These are phyloP conservation scores for Oncopeltus fasciatus DNA, from an alignment of 1,140 invertebrate genomes.

Conservation along the genomic window DNA sequence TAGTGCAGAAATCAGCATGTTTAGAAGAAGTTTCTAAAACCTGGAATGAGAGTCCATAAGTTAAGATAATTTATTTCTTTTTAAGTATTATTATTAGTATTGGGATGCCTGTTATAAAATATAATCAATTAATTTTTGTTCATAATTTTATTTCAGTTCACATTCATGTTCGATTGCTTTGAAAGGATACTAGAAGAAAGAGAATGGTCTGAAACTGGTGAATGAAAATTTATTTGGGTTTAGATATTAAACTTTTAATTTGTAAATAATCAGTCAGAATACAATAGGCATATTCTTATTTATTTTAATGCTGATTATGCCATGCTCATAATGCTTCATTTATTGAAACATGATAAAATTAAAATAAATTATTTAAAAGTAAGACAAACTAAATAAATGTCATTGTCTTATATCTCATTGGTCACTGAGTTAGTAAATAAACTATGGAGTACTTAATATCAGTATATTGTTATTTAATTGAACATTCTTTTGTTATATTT, in stretches of 20 bases:
- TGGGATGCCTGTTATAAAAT: too few species aligned
- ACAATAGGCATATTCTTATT: background rate
- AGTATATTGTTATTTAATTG: background rate
- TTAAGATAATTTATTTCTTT: too few species aligned
- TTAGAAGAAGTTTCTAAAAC: too few species aligned
- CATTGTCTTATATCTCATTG: too few species aligned
- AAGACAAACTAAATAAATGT: too few species aligned
- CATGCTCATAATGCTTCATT: background rate
- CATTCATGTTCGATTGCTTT: slow-evolving; percentile 86
- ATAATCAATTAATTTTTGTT: slow-evolving; percentile 17
- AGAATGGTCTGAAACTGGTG: slow-evolving; percentile 62
- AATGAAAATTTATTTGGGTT: slow-evolving; percentile 26
- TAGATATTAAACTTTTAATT: background rate
- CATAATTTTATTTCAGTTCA: slow-evolving; percentile 52
- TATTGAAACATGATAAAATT: slow-evolving; percentile 8
- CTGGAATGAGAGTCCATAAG: too few species aligned
- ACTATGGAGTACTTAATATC: background rate
- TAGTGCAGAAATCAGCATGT: too few species aligned
- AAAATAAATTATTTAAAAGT: too few species aligned
- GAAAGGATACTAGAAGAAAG: slow-evolving; percentile 83
- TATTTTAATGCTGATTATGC: background rate
- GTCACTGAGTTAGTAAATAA: background rate
- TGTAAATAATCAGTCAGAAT: background rate
- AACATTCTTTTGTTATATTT: background rate
- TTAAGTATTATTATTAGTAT: too few species aligned